Base-by-base conservation (phyloP, 2,797 vertebrate species). In the Dendrocincla tyrannina region DNA sequence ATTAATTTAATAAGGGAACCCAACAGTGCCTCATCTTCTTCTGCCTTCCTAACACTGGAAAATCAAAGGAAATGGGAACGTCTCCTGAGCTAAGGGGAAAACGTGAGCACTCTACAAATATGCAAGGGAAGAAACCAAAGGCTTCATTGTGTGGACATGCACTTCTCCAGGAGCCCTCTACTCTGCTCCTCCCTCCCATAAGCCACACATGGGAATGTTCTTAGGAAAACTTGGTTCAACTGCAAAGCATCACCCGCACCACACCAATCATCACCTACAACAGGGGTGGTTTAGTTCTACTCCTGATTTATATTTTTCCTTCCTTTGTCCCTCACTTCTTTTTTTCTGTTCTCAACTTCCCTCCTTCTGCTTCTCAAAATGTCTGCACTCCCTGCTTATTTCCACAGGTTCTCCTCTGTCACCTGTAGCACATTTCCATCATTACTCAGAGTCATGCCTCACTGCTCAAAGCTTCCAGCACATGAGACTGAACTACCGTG, bases 11-110 rank as follows among this genome's bases (percentile, higher is more conserved):
- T 75, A 92, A 69, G 62, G 87, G 49, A 92, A 90, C 58, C 64
- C 89, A 92, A n/a, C 68, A 58, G 82, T 46, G 87, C 78, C 91
- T 91, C 92, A 63, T 66, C 81, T 68, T 91, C 92, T 89, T 89
- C 74, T 4, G 17, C 88, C 88, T 85, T 91, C 81, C 75, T 84
- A 92, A 85, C 58, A 15, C 64, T 56, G 76, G 68, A 55, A 84
- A 94, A 91, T 78, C 39, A 95, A 93, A 93, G 85, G 85, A 95
- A 95, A 91, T 11, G 5, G 75, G 58, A 94, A 93, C 52, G 68
- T 92, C 87, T 96, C 75, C 75, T 66, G 56, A 58, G 66, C 39
- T 93, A 72, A 41, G 49, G 39, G 46, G 62, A 85, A 89, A 82
- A 89, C 46, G 46, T 83, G 85, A 96, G 75, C 0, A 0, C 49